A percentile compares a stretch with the other conserved stretches of the same genome.
phyloP scores from a whole-genome alignment of 92 coral and sea anemone genomes.

The Palythoa caribaeorum region DNA sequence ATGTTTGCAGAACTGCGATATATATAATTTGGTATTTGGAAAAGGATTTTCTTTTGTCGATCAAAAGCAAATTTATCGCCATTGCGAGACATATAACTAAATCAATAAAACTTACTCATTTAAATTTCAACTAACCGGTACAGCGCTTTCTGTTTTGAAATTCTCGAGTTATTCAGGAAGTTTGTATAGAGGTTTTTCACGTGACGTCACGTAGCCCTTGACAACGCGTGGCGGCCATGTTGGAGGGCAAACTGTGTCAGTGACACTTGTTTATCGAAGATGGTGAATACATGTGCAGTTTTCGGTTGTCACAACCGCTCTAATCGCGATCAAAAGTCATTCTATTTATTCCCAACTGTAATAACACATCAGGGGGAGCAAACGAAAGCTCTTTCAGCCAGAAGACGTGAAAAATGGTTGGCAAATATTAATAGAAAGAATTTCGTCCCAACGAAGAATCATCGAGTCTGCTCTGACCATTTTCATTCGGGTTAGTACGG shows the following conservation, averaged over 20 bases:
- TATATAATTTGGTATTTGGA: no score
- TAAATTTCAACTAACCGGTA: no score
- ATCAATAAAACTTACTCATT: no score
- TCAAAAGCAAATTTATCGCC: no score
- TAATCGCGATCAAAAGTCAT: constrained; percentile 17
- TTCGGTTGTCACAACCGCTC: constrained; percentile 20
- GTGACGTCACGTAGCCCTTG: constrained; percentile 11
- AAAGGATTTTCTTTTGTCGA: no score
- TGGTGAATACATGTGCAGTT: constrained; percentile 5
- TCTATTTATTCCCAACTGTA: constrained; percentile 1
- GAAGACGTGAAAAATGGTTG: constrained; percentile 19
- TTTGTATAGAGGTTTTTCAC: background rate
- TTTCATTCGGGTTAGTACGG: constrained; percentile 2
- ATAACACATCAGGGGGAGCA: constrained; percentile 16
- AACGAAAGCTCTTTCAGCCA: background rate
- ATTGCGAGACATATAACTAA: no score
- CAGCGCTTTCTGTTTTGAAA: no score
- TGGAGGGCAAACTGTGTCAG: constrained; percentile 6
- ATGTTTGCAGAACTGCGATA: no score
- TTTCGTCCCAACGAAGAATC: background rate
- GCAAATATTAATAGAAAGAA: constrained; percentile 13
- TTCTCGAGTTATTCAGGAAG: no score
- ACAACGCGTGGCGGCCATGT: background rate
- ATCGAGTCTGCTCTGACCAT: constrained; percentile 5
- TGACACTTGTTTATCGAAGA: constrained; percentile 1